These are phyloP conservation scores for Siniperca obscura DNA, from an alignment of 2,797 vertebrate species.

Conservation along the genomic window DNA sequence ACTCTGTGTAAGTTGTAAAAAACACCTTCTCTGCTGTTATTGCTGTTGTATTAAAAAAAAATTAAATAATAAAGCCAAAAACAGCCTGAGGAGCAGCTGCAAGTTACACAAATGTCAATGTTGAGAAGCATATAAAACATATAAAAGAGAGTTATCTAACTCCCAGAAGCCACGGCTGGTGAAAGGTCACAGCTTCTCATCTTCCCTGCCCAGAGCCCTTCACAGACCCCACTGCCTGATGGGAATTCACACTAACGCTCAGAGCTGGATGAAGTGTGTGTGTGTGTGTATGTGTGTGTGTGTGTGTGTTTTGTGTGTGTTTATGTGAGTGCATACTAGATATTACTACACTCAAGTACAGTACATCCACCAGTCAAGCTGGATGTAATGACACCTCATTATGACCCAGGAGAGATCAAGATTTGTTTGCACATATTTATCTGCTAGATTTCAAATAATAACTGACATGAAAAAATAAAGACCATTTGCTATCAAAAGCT, in stretches of 20 bases:
- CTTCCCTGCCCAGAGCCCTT: conserved; percentile 40
- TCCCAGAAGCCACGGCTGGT: conserved; percentile 27
- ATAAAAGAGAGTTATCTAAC: conserved; percentile 24
- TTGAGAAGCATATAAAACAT: conserved; percentile 19
- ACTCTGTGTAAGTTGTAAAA: background rate
- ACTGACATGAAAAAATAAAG: background rate
- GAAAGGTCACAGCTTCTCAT: conserved; percentile 47
- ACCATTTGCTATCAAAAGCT: background rate
- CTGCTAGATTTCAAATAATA: background rate
- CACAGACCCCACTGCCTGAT: background rate
- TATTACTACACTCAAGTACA: background rate
- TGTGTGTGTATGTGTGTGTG: background rate
- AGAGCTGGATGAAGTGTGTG: conserved; percentile 13
- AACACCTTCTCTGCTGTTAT: background rate
- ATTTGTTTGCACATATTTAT: background rate
- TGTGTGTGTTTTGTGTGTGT: background rate
- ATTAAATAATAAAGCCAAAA: conserved; percentile 10
- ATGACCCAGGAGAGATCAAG: background rate
- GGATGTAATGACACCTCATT: background rate
- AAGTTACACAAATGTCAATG: conserved; percentile 31
- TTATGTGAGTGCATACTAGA: conserved; percentile 2
- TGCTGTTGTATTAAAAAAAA: conserved; percentile 1
- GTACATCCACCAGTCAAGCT: background rate
- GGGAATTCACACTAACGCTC: conserved; percentile 24
- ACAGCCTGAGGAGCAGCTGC: background rate